A percentile compares a stretch with the other conserved stretches of the same genome.
phyloP scores from a whole-genome alignment of 2,888 invertebrate genomes.

The Melitaea athalia region DNA sequence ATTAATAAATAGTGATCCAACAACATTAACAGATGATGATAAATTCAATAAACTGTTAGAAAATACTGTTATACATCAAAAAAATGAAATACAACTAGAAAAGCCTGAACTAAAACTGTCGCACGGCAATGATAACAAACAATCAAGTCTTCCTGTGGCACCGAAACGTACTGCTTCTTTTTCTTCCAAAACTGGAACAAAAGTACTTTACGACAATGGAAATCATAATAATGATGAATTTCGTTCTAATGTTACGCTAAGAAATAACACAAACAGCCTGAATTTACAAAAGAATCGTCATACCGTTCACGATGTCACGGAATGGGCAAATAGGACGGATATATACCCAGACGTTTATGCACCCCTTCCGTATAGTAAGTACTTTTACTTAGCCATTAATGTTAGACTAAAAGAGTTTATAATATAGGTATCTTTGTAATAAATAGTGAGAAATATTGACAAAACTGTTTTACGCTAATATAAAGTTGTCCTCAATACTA shows the following conservation, averaged over 20 bases:
- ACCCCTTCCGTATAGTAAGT: constrained; percentile 90
- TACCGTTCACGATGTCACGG: constrained; percentile 65
- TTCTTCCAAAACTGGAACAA: not conserved
- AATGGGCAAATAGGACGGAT: constrained; percentile 75
- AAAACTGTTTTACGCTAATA: too few species aligned
- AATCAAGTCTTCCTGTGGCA: constrained; percentile 12
- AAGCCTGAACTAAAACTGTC: not conserved
- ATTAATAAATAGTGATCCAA: constrained; percentile 29
- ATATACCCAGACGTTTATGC: constrained; percentile 89
- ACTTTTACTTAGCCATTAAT: not conserved
- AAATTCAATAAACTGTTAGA: constrained; percentile 62
- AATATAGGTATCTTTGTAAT: not conserved
- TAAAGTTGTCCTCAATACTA: too few species aligned
- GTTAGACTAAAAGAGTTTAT: not conserved
- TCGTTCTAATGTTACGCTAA: constrained; percentile 46
- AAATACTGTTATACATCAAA: constrained; percentile 30
- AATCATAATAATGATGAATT: constrained; percentile 38
- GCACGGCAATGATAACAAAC: not conserved
- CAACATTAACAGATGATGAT: constrained; percentile 67
- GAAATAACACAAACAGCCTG: constrained; percentile 48
- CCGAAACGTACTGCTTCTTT: constrained; percentile 21
- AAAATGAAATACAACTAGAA: constrained; percentile 16
- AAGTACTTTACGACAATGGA: constrained; percentile 8
- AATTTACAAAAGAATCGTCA: constrained; percentile 62
- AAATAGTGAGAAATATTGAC: not conserved